Percentiles rank a stretch among this genome's conserved stretches.
Conservation (phyloP, 2,888 invertebrate genomes). For the Linhomoeus sp. region DNA sequence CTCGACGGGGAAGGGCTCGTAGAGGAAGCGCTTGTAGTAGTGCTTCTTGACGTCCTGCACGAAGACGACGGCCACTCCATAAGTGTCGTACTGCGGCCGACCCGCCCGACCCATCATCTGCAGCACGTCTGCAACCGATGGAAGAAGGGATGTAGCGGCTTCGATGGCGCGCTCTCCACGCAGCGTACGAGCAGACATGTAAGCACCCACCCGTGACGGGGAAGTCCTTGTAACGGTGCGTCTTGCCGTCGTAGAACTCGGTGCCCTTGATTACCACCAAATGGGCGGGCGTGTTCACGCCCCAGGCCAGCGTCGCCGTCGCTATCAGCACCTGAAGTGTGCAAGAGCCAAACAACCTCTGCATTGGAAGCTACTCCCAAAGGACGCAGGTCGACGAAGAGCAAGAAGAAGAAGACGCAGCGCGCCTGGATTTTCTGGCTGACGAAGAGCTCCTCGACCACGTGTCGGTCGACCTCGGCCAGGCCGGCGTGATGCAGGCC, state of each 20-base stretch:
- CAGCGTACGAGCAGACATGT: neutral
- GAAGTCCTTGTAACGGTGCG: slow-evolving; percentile 91
- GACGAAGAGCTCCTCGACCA: slow-evolving; percentile 78
- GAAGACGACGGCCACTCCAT: slow-evolving; percentile 45
- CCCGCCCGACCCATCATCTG: slow-evolving; percentile 99
- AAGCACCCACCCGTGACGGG: slow-evolving; percentile 55
- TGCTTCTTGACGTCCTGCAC: slow-evolving; percentile 72
- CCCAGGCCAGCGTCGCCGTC: slow-evolving; percentile 95
- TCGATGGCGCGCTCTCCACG: neutral
- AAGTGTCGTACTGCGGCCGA: slow-evolving; percentile 82
- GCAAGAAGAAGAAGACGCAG: slow-evolving; percentile 1
- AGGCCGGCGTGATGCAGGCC: slow-evolving; percentile 96
- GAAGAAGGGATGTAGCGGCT: neutral
- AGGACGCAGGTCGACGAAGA: neutral
- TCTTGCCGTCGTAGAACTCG: slow-evolving; percentile 92
- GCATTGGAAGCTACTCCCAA: neutral
- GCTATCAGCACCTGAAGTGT: slow-evolving; percentile 57
- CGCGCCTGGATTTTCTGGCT: slow-evolving; percentile 75
- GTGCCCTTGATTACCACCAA: slow-evolving; percentile 95
- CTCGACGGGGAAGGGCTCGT: slow-evolving; percentile 97
- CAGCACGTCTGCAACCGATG: slow-evolving; percentile 50
- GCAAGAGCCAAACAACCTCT: neutral
- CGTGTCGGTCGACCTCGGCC: slow-evolving; percentile 68
- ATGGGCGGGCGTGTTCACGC: slow-evolving; percentile 96
- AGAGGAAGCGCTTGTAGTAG: slow-evolving; percentile 95